Conservation (phyloP, 2,888 invertebrate species). For the Leptodirus hochenwartii region DNA sequence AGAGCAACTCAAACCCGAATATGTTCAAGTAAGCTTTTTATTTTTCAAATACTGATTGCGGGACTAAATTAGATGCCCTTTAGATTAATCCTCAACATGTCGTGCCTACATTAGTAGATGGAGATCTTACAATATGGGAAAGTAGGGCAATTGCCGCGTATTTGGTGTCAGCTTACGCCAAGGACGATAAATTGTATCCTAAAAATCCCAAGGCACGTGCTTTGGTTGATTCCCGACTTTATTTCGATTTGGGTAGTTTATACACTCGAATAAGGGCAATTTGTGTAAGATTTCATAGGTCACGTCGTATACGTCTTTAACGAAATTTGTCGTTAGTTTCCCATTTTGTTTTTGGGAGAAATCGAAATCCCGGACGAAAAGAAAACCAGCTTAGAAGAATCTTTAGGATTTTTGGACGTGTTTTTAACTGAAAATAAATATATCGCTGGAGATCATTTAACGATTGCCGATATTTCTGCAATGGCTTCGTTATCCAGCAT, state of each 20-base stretch:
- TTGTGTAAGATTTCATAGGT: conserved; percentile 28
- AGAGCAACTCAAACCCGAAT: conserved; percentile 37
- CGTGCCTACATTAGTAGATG: conserved; percentile 48
- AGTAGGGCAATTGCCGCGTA: conserved; percentile 46
- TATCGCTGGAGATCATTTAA: conserved; percentile 39
- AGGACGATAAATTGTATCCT: conserved; percentile 40
- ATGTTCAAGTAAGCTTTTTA: no score
- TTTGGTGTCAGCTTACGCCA: conserved; percentile 39
- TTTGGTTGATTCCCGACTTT: conserved; percentile 39
- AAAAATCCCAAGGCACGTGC: conserved; percentile 36
- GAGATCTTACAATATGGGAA: conserved; percentile 47
- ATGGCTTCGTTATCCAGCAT: conserved; percentile 36
- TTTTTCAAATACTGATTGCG: no score
- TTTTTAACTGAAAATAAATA: conserved; percentile 38
- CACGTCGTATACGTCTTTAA: neutral
- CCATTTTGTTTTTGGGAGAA: conserved; percentile 37
- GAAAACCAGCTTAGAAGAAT: conserved; percentile 35
- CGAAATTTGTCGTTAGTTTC: conserved; percentile 31
- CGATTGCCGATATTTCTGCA: conserved; percentile 44
- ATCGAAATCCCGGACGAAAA: conserved; percentile 34
- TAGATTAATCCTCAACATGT: conserved; percentile 48
- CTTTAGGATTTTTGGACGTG: conserved; percentile 38
- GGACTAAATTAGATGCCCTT: no score
- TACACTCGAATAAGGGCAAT: conserved; percentile 43
- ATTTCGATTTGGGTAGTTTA: conserved; percentile 41